phyloP scores from a whole-genome alignment of 1,140 invertebrate genomes.

The Doryteuthis pealeii region DNA sequence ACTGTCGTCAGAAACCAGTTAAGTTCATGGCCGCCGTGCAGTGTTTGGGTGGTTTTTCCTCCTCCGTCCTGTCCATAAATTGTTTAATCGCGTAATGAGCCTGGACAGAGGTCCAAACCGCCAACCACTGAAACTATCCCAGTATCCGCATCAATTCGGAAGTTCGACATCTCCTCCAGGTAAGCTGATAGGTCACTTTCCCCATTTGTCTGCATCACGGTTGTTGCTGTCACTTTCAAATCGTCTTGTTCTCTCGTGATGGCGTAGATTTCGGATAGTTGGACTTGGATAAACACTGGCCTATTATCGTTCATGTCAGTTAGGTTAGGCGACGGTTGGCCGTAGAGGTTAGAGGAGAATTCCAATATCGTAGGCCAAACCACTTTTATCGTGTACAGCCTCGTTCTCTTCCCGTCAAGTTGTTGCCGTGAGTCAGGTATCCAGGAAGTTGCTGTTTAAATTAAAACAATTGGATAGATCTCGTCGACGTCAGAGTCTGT shows the following conservation, averaged over 20 bases:
- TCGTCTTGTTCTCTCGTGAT: conserved; percentile 68
- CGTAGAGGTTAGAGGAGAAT: conserved; percentile 65
- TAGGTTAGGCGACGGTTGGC: conserved; percentile 73
- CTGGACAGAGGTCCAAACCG: conserved; percentile 14
- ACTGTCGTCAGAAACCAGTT: conserved; percentile 31
- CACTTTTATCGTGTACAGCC: conserved; percentile 70
- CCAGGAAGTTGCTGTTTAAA: conserved; percentile 82
- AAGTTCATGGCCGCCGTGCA: conserved; percentile 42
- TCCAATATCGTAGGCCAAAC: conserved; percentile 66
- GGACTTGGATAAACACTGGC: conserved; percentile 75
- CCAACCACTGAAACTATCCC: conserved; percentile 37
- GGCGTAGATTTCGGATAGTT: conserved; percentile 67
- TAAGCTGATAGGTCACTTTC: conserved; percentile 45
- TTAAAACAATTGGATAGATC: conserved; percentile 68
- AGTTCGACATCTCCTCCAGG: conserved; percentile 33
- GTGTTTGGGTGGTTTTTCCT: conserved; percentile 25
- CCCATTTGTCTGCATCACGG: conserved; percentile 78
- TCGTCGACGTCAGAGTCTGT: conserved; percentile 40
- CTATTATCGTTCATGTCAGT: conserved; percentile 93
- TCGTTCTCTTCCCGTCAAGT: conserved; percentile 62
- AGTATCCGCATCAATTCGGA: conserved; percentile 36
- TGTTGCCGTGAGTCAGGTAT: conserved; percentile 71
- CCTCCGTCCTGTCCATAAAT: conserved; percentile 38
- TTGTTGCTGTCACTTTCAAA: conserved; percentile 74
- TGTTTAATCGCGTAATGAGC: conserved; percentile 30